Evolutionary conservation across 2,888 invertebrate genomes (phyloP).

Genomic region (Cotesia congregata): DNA sequence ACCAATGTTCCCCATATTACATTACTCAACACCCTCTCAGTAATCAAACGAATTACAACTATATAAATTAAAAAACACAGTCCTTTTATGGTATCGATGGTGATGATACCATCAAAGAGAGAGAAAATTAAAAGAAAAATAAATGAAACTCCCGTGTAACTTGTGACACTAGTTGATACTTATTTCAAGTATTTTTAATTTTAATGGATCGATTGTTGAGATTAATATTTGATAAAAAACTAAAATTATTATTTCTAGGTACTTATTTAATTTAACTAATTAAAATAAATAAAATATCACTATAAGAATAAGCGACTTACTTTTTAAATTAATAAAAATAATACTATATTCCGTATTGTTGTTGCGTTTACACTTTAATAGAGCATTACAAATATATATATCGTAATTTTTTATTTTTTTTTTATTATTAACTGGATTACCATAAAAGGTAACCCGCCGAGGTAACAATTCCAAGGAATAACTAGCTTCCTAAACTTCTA

Average conservation of each 20-base stretch:
- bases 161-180: slow-evolving; percentile 14
- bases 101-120: background rate
- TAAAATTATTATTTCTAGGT: background rate
- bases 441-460: slow-evolving; percentile 67
- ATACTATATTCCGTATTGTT: slow-evolving; percentile 49
- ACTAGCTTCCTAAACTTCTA: slow-evolving; percentile 48
- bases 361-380: slow-evolving; percentile 56
- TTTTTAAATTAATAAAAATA: slow-evolving; percentile 9
- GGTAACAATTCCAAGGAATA: slow-evolving; percentile 43
- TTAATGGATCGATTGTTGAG: background rate
- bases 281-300: background rate
- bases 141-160: slow-evolving; percentile 5
- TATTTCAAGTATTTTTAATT: background rate
- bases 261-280: background rate
- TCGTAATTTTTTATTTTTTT: slow-evolving; percentile 40
- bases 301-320: background rate
- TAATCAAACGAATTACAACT: slow-evolving; percentile 34
- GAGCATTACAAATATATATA: slow-evolving; percentile 47
- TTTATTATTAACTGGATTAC: slow-evolving; percentile 57
- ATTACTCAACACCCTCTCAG: slow-evolving; percentile 45
- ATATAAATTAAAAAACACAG: slow-evolving; percentile 19
- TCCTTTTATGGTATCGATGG: slow-evolving; percentile 31
- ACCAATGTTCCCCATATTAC: slow-evolving; percentile 35
- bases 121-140: background rate
- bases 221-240: background rate